Conservation (phyloP, 2,113 vertebrate species). For the Ahaetulla prasina region DNA sequence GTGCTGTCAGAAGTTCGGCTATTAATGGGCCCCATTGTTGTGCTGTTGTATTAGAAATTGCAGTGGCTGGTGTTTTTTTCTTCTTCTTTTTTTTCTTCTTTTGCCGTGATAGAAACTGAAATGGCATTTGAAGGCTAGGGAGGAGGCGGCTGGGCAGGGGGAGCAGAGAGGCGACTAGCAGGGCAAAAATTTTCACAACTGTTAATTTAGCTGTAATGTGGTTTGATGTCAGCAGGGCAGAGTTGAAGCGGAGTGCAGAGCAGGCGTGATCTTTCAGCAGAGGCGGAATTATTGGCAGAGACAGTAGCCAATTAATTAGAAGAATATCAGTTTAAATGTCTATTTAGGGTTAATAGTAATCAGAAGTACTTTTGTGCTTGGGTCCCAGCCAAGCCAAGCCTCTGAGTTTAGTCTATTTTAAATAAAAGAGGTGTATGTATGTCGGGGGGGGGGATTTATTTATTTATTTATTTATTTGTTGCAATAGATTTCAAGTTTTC, state of each 20-base stretch:
- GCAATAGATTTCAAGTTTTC: too few relatives aligned
- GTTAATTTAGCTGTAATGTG: slow-evolving; percentile 76
- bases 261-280: slow-evolving; percentile 68
- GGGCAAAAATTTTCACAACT: slow-evolving; percentile 75
- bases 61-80: slow-evolving; percentile 61
- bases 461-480: too few relatives aligned
- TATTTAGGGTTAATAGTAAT: slow-evolving; percentile 74
- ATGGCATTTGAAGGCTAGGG: slow-evolving; percentile 75
- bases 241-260: slow-evolving; percentile 67
- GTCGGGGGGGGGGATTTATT: not conserved
- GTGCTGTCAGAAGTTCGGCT: slow-evolving; percentile 75
- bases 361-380: slow-evolving; percentile 62
- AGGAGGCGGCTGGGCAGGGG: slow-evolving; percentile 24
- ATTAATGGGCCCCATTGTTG: slow-evolving; percentile 81
- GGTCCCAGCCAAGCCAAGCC: slow-evolving; percentile 42
- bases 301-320: slow-evolving; percentile 74
- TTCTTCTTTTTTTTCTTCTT: not conserved
- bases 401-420: slow-evolving; percentile 61
- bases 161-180: slow-evolving; percentile 23
- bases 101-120: slow-evolving; percentile 73
- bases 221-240: slow-evolving; percentile 74
- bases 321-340: slow-evolving; percentile 74
- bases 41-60: slow-evolving; percentile 76
- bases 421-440: not conserved
- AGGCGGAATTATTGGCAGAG: slow-evolving; percentile 66